Percentiles rank a stretch among this genome's conserved stretches.
Conservation (phyloP, 2,113 vertebrate genomes). For the Sander lucioperca region DNA sequence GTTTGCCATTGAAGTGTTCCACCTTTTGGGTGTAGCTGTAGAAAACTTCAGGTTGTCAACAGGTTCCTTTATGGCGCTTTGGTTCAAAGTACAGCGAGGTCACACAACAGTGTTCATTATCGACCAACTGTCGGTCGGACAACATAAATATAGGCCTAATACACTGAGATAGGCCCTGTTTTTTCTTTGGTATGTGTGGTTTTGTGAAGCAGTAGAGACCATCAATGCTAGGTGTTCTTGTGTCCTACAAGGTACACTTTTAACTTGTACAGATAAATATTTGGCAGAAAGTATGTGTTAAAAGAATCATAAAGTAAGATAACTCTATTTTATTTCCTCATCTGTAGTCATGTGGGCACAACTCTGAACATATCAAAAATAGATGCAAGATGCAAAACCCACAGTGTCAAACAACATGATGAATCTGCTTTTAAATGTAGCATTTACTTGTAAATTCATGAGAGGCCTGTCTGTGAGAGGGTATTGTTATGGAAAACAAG, state of each 20-base stretch:
- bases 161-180: constrained; percentile 34
- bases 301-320: background rate
- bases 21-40: constrained; percentile 70
- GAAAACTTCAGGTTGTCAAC: constrained; percentile 66
- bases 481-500: constrained; percentile 60
- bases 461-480: constrained; percentile 26
- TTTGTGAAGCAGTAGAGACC: background rate
- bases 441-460: constrained; percentile 59
- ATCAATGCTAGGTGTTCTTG: background rate
- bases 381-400: constrained; percentile 32
- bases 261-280: background rate
- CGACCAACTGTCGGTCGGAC: constrained; percentile 9
- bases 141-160: constrained; percentile 31
- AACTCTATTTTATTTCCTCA: background rate
- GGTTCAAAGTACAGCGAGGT: constrained; percentile 75
- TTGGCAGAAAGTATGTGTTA: background rate
- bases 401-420: constrained; percentile 22
- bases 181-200: constrained; percentile 28
- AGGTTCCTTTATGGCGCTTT: constrained; percentile 70
- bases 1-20: constrained; percentile 48
- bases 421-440: constrained; percentile 29
- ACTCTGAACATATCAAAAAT: constrained; percentile 2
- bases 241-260: background rate
- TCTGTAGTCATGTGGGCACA: background rate
- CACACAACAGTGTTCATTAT: constrained; percentile 47